Base-by-base conservation (phyloP, 1,140 invertebrate genomes). In the Drosophila pandora region DNA sequence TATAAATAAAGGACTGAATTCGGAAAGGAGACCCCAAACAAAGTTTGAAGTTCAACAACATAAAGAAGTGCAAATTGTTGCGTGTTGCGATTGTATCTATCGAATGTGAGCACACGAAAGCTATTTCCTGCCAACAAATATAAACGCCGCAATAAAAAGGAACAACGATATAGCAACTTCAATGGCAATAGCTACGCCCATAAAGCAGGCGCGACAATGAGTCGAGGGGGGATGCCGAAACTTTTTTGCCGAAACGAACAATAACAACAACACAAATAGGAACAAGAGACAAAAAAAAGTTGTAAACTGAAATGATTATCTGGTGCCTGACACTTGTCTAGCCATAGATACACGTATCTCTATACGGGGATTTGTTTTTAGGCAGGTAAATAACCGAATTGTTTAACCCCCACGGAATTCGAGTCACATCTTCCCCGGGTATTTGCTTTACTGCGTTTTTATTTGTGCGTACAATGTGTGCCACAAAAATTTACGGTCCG, bases 11-110 rank as follows among this genome's bases (percentile, higher is more conserved):
- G 64, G 74, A 70, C 70, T 43, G 47, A 34, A 49, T 41, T 56
- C 43, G 43, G 17, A 22, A 47, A 47, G 21, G 28, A 56, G 52
- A 60, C 45, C 50, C 59, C 34, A 48, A 65, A 55, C 39, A 75
- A 85, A 87, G 78, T 85, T 85, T 85, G 82, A 85, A 85, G 82
- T 88, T 88, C 65, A 58, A 54, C 71, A 72, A 70, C 83, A 88
- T 88, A 88, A 88, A 88, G 83, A 88, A 88, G 83, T 88, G 83
- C 83, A 88, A 88, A 88, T 88, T 88, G 83, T 88, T 88, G 83
- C 83, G 83, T 88, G 83, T 53, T 88, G 71, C 83, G 83, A 87
- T 87, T 87, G 82, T 88, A 87, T 87, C 83, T 87, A 88, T 87
- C 83, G 82, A 85, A 87, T 83, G 63, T 65, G 79, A 73, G 80